These are phyloP conservation scores for Agrotis puta DNA, from an alignment of 2,888 invertebrate species.

Conservation along the genomic window DNA sequence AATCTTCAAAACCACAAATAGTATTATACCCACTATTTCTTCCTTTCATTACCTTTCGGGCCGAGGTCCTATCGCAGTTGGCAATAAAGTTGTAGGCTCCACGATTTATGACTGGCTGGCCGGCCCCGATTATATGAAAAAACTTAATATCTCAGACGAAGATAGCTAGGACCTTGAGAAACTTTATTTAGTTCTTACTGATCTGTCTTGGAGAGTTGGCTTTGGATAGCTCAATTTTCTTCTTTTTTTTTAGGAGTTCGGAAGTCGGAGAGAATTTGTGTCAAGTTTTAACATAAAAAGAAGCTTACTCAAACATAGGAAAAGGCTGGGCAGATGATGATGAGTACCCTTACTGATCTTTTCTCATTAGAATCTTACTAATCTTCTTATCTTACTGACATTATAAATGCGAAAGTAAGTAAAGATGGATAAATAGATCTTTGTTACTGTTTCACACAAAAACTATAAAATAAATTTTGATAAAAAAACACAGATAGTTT, in stretches of 20 bases:
- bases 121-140: conserved; percentile 54
- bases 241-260: not conserved
- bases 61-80: conserved; percentile 58
- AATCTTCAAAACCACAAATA: conserved; percentile 37
- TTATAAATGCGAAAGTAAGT: too few species aligned
- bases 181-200: conserved; percentile 45
- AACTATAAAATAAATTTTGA: too few species aligned
- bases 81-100: conserved; percentile 78
- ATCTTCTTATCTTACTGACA: too few species aligned
- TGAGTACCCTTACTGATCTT: too few species aligned
- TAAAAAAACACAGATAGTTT: too few species aligned
- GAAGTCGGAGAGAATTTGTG: not conserved
- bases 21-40: conserved; percentile 59
- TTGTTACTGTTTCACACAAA: too few species aligned
- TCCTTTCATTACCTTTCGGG: conserved; percentile 68
- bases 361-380: too few species aligned
- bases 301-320: not conserved
- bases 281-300: not conserved
- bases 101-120: conserved; percentile 71
- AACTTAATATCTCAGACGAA: conserved; percentile 58
- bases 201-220: conserved; percentile 5
- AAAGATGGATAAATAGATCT: too few species aligned
- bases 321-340: too few species aligned
- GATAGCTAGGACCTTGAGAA: conserved; percentile 27
- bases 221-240: conserved; percentile 15